Percentiles rank a stretch among this genome's conserved stretches.
These are phyloP conservation scores for Yponomeuta evonymella DNA, from an alignment of 2,888 invertebrate genomes.

Conservation along the genomic window DNA sequence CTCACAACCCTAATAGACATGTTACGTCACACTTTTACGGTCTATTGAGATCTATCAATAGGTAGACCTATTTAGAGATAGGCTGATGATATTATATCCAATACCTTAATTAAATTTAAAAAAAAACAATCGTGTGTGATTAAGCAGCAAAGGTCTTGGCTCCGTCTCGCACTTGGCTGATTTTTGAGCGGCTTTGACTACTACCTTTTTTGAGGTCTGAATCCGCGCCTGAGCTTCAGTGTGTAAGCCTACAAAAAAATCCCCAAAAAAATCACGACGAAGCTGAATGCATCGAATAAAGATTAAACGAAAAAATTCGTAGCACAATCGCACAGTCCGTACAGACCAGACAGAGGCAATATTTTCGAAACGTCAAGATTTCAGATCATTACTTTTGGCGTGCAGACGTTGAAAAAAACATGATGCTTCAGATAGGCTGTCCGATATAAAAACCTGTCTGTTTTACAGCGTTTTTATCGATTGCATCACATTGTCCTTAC, in stretches of 20 bases:
- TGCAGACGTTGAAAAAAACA: constrained; percentile 14
- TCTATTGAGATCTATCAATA: too few relatives aligned
- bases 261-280: not conserved
- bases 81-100: too few relatives aligned
- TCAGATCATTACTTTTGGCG: constrained; percentile 15
- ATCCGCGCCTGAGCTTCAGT: too few relatives aligned
- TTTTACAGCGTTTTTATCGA: constrained; percentile 12
- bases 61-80: too few relatives aligned
- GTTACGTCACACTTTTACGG: too few relatives aligned
- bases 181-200: too few relatives aligned
- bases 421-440: constrained; percentile 7
- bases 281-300: not conserved
- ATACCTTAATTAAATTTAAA: too few relatives aligned
- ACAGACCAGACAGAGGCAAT: constrained; percentile 2
- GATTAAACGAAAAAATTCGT: not conserved
- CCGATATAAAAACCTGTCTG: constrained; percentile 15
- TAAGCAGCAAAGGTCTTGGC: too few relatives aligned
- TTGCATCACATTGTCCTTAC: constrained; percentile 8
- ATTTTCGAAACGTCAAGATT: constrained; percentile 14
- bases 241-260: not conserved
- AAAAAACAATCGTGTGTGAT: too few relatives aligned
- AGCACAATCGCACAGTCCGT: not conserved
- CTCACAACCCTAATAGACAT: too few relatives aligned
- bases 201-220: too few relatives aligned
- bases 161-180: too few relatives aligned